Evolutionary conservation across 23 tunicate species (phyloP).

Genomic region (Ascidia mentula): DNA sequence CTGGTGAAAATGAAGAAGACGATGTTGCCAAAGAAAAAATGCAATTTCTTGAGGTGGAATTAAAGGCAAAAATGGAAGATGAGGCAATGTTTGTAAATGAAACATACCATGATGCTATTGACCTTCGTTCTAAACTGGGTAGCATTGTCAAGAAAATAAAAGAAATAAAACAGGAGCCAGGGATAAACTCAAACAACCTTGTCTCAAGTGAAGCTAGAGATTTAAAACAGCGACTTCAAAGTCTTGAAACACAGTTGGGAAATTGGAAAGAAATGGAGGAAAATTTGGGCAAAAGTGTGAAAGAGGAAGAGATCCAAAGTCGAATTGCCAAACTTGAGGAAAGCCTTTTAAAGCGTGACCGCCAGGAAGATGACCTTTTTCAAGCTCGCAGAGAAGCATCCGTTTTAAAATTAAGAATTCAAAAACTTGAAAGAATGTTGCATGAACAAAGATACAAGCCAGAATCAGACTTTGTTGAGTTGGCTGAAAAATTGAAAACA

Average conservation of each 20-base stretch:
- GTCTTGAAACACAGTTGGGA: not conserved
- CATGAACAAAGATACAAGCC: not conserved
- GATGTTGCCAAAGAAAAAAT: not conserved
- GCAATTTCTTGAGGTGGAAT: not conserved
- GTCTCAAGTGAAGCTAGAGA: not conserved
- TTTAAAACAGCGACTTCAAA: not conserved
- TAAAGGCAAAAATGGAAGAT: conserved; percentile 4
- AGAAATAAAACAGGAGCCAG: not conserved
- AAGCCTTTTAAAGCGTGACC: not conserved
- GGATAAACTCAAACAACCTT: not conserved
- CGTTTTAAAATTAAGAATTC: not conserved
- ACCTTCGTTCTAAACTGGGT: not conserved
- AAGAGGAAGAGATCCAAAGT: not conserved
- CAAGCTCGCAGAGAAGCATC: not conserved
- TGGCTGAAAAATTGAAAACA: not conserved
- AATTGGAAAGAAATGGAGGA: conserved; percentile 14
- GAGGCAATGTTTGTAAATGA: not conserved
- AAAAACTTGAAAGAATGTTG: conserved; percentile 9
- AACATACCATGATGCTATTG: not conserved
- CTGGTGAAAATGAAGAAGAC: not conserved
- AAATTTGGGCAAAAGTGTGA: not conserved
- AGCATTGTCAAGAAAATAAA: not conserved
- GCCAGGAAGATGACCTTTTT: not conserved
- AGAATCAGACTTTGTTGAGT: not conserved
- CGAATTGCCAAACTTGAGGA: not conserved